A percentile compares a stretch with the other conserved stretches of the same genome.
These are phyloP conservation scores for Allobates femoralis DNA, from an alignment of 2,797 vertebrate species.

Conservation along the genomic window DNA sequence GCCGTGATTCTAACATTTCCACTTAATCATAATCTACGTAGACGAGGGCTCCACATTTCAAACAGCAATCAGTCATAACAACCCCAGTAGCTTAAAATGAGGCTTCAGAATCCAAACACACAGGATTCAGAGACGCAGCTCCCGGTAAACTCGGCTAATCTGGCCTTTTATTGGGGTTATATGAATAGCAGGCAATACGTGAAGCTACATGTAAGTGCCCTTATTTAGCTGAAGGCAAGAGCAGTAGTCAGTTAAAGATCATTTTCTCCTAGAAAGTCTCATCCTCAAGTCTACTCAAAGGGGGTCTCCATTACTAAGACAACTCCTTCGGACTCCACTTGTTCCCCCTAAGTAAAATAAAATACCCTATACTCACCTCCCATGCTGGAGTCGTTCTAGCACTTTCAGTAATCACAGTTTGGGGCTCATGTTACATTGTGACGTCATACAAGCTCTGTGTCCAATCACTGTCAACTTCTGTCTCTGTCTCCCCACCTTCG, in stretches of 20 bases:
- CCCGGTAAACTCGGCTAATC: constrained; percentile 9
- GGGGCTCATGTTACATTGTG: too few relatives aligned
- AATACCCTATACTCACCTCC: too few relatives aligned
- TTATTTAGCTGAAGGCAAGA: constrained; percentile 17
- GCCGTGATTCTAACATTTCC: not conserved
- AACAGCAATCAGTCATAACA: constrained; percentile 35
- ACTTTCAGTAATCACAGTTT: too few relatives aligned
- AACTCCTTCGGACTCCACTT: too few relatives aligned
- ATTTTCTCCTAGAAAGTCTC: not conserved
- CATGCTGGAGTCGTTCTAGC: too few relatives aligned
- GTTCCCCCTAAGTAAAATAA: too few relatives aligned
- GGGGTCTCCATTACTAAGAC: too few relatives aligned
- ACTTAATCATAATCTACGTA: constrained; percentile 28
- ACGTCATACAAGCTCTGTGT: too few relatives aligned
- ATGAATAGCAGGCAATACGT: constrained; percentile 1
- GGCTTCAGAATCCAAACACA: not conserved
- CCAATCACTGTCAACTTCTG: too few relatives aligned
- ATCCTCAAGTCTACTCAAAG: too few relatives aligned
- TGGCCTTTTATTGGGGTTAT: constrained; percentile 22
- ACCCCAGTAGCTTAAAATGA: not conserved
- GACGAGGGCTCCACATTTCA: constrained; percentile 17
- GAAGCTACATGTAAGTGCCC: not conserved
- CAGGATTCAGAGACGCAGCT: constrained; percentile 6
- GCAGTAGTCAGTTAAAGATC: not conserved
- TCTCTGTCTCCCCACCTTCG: too few relatives aligned